Evolutionary conservation across 2,888 invertebrate genomes (phyloP).

Genomic region (Myathropa florea): DNA sequence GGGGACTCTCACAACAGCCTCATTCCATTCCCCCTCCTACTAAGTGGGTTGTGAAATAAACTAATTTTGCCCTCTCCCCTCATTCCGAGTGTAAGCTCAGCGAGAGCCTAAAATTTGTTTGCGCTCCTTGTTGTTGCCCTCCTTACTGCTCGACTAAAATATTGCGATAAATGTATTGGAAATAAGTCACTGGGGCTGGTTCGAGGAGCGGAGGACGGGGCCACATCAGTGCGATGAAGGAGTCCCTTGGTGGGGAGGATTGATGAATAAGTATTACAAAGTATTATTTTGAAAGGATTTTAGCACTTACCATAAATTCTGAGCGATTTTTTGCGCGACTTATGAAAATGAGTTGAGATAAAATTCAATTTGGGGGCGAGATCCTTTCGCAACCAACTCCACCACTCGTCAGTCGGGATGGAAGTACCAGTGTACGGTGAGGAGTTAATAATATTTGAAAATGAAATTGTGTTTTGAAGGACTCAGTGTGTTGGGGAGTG

Average conservation of each 20-base stretch:
- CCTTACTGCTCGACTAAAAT: neutral
- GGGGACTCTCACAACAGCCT: neutral
- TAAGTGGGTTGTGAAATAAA: slow-evolving; percentile 22
- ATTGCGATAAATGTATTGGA: slow-evolving; percentile 62
- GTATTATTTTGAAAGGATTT: slow-evolving; percentile 63
- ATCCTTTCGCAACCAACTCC: neutral
- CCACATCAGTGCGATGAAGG: neutral
- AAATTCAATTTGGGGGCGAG: slow-evolving; percentile 41
- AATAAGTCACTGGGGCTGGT: slow-evolving; percentile 26
- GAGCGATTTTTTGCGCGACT: slow-evolving; percentile 47
- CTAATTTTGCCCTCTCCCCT: slow-evolving; percentile 44
- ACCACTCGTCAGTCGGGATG: neutral
- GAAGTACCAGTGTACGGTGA: neutral
- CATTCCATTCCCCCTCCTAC: no score
- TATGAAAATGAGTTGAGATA: slow-evolving; percentile 55
- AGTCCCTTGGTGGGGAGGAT: slow-evolving; percentile 5
- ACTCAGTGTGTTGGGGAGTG: neutral
- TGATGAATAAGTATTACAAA: slow-evolving; percentile 54
- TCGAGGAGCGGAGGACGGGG: neutral
- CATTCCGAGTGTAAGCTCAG: slow-evolving; percentile 7
- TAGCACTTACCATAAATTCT: slow-evolving; percentile 53
- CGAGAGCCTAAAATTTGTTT: slow-evolving; percentile 44
- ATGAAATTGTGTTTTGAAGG: neutral
- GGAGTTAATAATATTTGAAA: neutral
- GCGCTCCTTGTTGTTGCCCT: neutral